Base-by-base conservation (phyloP, 2,113 vertebrate species). In the Charina bottae region DNA sequence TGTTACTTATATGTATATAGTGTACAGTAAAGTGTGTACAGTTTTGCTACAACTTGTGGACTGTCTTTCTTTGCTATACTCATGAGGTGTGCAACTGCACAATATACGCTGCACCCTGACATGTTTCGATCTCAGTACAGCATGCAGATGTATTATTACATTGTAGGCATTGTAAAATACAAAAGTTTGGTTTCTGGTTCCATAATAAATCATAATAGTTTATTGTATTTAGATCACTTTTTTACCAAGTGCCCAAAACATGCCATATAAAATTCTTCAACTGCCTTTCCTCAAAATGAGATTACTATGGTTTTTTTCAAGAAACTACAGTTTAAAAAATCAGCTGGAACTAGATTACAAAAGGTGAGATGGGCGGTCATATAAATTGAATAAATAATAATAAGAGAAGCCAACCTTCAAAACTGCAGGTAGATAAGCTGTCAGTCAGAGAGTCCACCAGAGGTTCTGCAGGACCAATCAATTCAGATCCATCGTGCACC, bases 401-500 rank as follows among this genome's bases (percentile, higher is more conserved):
- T n/a, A n/a, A 64, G 55, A 68, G 85, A 72, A 93, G 60, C 97
- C 96, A 97, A 99, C 99, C 99, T 97, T 99, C 99, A 89, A 98
- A 98, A 95, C 98, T 99, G 97, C 98, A 98, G 96, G 99, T 99
- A 92, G 98, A 99, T 91, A 99, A 95, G 93, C 97, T 98, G 96
- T 99, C 99, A 54, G 96, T 95, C 83, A 98, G 94, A 87, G 98
- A 98, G 89, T 99, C 98, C 0, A 97, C 97, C 85, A 97, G 97
- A 15, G 98, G 98, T 92, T 99, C 99, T 28, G 97, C 98, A 55
- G 99, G 99, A 68, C 99, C 99, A 62, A 99, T 99, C 96, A 99
- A 97, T 92, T 99, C 99, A 19, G 99, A 99, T 9, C 99, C 98
- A 97, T 99, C 98, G 6, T 98, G 98, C n/a, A 99, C 97, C 88